Conservation (phyloP, 2,888 invertebrate genomes). For the Drosophila helvetica region DNA sequence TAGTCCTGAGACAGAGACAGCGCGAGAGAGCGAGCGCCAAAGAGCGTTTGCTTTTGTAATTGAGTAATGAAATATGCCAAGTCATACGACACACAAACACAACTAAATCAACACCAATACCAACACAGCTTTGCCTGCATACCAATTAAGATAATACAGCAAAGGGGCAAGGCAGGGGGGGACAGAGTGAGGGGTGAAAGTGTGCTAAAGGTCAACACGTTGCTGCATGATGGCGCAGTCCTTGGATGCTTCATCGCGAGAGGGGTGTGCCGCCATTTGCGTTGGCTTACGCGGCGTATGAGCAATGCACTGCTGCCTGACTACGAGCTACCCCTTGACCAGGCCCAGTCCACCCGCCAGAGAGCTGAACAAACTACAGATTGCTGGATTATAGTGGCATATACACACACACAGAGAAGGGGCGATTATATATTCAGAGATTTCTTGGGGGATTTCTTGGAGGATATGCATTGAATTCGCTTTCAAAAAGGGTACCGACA, state of each 20-base stretch:
- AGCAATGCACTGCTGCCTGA: neutral
- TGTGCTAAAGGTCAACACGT: slow-evolving; percentile 33
- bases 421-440: neutral
- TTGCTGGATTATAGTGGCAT: neutral
- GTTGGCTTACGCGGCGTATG: slow-evolving; percentile 30
- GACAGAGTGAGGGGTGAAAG: slow-evolving; percentile 3
- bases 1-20: slow-evolving; percentile 2
- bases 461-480: too few species aligned
- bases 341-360: too few species aligned
- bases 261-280: slow-evolving; percentile 1
- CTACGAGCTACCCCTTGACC: too few species aligned
- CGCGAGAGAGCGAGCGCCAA: neutral
- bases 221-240: slow-evolving; percentile 48
- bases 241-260: slow-evolving; percentile 22
- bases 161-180: neutral
- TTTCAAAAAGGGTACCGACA: too few species aligned
- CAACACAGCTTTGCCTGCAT: slow-evolving; percentile 31
- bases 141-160: slow-evolving; percentile 52
- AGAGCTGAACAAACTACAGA: neutral
- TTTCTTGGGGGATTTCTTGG: neutral
- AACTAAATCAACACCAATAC: slow-evolving; percentile 1
- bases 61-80: slow-evolving; percentile 67
- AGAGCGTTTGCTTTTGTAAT: slow-evolving; percentile 68
- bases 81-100: slow-evolving; percentile 15
- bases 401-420: neutral